These are phyloP conservation scores for Eidolon helvum DNA, from an alignment of 2,113 vertebrate genomes.

Conservation along the genomic window DNA sequence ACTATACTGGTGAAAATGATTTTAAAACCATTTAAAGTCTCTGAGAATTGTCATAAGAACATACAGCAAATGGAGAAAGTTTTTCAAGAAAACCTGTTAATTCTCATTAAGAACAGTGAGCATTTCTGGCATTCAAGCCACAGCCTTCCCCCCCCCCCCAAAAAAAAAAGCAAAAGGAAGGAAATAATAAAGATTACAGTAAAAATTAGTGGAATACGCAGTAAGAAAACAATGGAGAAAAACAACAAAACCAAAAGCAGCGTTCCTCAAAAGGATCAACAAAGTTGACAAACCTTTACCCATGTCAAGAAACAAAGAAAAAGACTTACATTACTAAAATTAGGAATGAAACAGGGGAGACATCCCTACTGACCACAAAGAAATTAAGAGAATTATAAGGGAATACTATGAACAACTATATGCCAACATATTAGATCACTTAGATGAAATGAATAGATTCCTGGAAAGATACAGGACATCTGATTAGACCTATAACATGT, in stretches of 20 bases:
- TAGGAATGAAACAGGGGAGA: background rate
- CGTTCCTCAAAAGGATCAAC: too few species aligned
- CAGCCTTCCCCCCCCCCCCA: background rate
- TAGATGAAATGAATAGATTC: background rate
- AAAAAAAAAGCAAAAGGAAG: background rate
- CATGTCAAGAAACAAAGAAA: too few species aligned
- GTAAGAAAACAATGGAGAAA: background rate
- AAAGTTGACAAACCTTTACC: too few species aligned
- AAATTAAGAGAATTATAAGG: background rate
- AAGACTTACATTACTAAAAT: too few species aligned
- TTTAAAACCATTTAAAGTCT: too few species aligned
- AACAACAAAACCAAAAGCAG: background rate
- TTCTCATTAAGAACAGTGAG: background rate
- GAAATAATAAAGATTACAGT: background rate
- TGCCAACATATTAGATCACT: background rate
- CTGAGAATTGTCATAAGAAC: too few species aligned
- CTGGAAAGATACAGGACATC: background rate
- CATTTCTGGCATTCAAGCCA: background rate
- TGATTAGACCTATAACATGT: background rate
- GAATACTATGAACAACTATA: background rate
- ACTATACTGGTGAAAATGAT: too few species aligned
- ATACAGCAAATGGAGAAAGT: too few species aligned
- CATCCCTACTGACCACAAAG: background rate
- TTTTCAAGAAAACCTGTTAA: background rate
- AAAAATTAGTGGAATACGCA: background rate